A percentile compares a stretch with the other conserved stretches of the same genome.
Evolutionary conservation across 2,888 invertebrate species (phyloP).

Genomic region (Junonia oenone): DNA sequence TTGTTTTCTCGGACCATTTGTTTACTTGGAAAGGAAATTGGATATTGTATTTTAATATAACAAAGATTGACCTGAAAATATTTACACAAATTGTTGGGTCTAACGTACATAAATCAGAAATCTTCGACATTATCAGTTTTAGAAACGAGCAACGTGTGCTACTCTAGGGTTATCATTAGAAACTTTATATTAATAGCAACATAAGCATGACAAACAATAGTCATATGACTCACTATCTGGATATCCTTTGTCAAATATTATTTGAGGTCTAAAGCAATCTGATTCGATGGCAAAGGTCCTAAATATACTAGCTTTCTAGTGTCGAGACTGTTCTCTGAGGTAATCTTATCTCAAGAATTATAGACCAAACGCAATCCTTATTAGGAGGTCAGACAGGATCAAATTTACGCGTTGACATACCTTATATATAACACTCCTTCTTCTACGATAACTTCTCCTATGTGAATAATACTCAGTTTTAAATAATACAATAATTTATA

Average conservation of each 20-base stretch:
- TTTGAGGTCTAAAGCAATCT: conserved; percentile 15
- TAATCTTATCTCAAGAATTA: conserved; percentile 18
- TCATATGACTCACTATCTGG: conserved; percentile 19
- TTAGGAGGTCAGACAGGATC: conserved; percentile 6
- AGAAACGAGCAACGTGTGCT: neutral
- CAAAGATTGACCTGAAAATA: too few species aligned
- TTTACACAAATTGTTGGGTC: too few species aligned
- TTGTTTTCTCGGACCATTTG: neutral
- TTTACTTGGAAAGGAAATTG: neutral
- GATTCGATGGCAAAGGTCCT: conserved; percentile 26
- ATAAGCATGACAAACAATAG: neutral
- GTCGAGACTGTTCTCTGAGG: conserved; percentile 7
- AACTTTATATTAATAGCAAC: neutral
- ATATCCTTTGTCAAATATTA: conserved; percentile 25
- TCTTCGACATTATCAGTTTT: neutral
- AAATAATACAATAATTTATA: too few species aligned
- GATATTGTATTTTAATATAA: too few species aligned
- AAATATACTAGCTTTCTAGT: conserved; percentile 26
- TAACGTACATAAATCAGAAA: too few species aligned
- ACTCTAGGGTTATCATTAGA: neutral
- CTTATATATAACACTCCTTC: neutral
- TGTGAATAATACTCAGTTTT: too few species aligned
- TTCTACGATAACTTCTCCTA: too few species aligned
- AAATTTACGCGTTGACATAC: neutral
- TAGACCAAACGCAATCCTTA: conserved; percentile 12